A percentile compares a stretch with the other conserved stretches of the same genome.
phyloP scores from a whole-genome alignment of 2,888 invertebrate species.

The Myopa tessellatipennis region DNA sequence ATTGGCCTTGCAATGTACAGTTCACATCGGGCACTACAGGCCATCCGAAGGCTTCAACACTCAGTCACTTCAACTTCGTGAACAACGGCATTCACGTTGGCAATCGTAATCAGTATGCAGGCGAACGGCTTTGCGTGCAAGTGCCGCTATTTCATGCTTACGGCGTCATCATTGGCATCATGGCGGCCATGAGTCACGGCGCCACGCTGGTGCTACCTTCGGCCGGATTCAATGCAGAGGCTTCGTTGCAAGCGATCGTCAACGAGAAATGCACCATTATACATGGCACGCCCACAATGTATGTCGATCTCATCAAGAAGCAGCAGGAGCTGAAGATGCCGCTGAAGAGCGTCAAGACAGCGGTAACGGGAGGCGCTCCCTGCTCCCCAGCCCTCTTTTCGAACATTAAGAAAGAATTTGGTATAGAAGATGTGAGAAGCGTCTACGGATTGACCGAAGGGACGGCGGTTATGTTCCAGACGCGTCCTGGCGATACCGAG shows the following conservation, averaged over 20 bases:
- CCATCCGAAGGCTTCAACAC: constrained; percentile 78
- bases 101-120: constrained; percentile 67
- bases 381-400: constrained; percentile 74
- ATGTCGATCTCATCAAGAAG: constrained; percentile 77
- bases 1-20: constrained; percentile 80
- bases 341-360: constrained; percentile 70
- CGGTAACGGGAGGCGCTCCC: constrained; percentile 79
- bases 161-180: constrained; percentile 76
- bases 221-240: constrained; percentile 72
- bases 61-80: constrained; percentile 78
- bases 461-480: constrained; percentile 71
- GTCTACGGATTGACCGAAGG: constrained; percentile 74
- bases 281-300: constrained; percentile 89
- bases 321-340: constrained; percentile 69
- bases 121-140: constrained; percentile 71
- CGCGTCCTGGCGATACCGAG: constrained; percentile 68
- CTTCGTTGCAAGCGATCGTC: constrained; percentile 74
- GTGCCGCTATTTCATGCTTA: constrained; percentile 88
- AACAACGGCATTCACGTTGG: constrained; percentile 81
- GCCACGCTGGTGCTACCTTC: constrained; percentile 74
- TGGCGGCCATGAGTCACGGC: constrained; percentile 73
- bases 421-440: constrained; percentile 69
- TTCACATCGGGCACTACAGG: constrained; percentile 88
- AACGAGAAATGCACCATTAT: constrained; percentile 78
- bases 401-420: constrained; percentile 69